Evolutionary conservation across 1,140 invertebrate species (phyloP).

Genomic region (Trinorchestia longiramus): DNA sequence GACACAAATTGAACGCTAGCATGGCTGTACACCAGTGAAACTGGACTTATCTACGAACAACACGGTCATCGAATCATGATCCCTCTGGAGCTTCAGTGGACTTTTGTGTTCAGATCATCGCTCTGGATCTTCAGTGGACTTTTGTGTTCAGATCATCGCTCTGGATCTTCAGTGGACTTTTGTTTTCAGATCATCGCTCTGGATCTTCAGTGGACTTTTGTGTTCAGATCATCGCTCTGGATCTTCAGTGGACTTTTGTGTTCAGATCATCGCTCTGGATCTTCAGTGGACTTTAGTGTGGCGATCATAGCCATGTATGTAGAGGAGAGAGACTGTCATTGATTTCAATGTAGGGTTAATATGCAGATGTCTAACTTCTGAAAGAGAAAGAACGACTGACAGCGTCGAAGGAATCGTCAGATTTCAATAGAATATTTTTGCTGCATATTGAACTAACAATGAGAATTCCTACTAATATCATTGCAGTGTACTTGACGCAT

Average conservation of each 20-base stretch:
- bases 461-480: too few species aligned
- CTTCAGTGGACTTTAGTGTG: background rate
- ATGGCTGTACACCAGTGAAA: background rate
- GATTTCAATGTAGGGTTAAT: background rate
- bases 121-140: background rate
- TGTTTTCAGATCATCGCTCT: background rate
- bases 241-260: background rate
- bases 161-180: background rate
- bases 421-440: background rate
- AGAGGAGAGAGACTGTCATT: background rate
- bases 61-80: background rate
- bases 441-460: too few species aligned
- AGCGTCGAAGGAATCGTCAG: background rate
- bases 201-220: background rate
- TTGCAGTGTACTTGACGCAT: too few species aligned
- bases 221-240: background rate
- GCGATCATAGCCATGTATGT: background rate
- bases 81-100: background rate
- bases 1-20: constrained; percentile 35
- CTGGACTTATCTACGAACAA: background rate
- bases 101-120: background rate
- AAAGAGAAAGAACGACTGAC: background rate
- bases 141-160: background rate
- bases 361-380: background rate
- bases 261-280: background rate